Base-by-base conservation (phyloP, 1,140 invertebrate species). In the Musca domestica region DNA sequence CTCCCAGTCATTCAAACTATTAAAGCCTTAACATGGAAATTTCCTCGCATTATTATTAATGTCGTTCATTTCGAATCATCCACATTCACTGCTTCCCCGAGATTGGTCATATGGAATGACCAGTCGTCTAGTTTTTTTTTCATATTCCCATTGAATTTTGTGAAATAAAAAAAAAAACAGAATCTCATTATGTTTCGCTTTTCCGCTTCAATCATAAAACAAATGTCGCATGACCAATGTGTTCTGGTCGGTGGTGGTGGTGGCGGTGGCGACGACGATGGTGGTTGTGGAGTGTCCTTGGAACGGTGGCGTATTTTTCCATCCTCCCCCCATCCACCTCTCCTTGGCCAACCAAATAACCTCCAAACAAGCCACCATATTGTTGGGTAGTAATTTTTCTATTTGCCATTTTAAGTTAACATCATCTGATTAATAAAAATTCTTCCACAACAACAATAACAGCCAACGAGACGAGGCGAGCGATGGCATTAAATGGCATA, bases 41-140 rank as follows among this genome's bases (percentile, higher is more conserved):
- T n/a, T n/a, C n/a, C n/a, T n/a, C n/a, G n/a, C n/a, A n/a, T n/a
- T n/a, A n/a, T n/a, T n/a, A n/a, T n/a, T n/a, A n/a, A n/a, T n/a
- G n/a, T n/a, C n/a, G n/a, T n/a, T n/a, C n/a, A n/a, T n/a, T n/a
- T n/a, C n/a, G n/a, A n/a, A n/a, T n/a, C n/a, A n/a, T n/a, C n/a
- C n/a, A n/a, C n/a, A n/a, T n/a, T n/a, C n/a, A n/a, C n/a, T n/a
- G n/a, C n/a, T n/a, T n/a, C n/a, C n/a, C n/a, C n/a, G n/a, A n/a
- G n/a, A n/a, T n/a, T n/a, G n/a, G n/a, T n/a, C n/a, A n/a, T n/a
- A n/a, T n/a, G n/a, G n/a, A n/a, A 30, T 30, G 27, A 30, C 27
- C 27, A 30, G 27, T 30, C 27, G 3, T n/a, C n/a, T n/a, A n/a
- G 72, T 74, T 64, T 30, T 58, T n/a, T n/a, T 30, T 30, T 52